Evolutionary conservation across 2,113 vertebrate species (phyloP).

Genomic region (Tautogolabrus adspersus): DNA sequence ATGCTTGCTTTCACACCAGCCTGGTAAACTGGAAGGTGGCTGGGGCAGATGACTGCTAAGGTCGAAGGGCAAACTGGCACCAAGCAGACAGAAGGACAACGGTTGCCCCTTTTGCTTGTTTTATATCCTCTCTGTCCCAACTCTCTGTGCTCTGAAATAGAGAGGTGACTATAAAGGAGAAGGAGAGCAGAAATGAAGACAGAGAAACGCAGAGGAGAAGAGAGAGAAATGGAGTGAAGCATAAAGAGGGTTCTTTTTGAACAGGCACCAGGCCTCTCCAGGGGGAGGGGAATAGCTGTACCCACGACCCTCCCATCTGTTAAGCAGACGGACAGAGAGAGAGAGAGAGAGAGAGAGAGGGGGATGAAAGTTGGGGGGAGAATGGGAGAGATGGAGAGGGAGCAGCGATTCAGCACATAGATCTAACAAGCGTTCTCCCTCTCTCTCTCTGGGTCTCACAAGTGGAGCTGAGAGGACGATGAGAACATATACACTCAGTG

Average conservation of each 20-base stretch:
- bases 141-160: conserved; percentile 40
- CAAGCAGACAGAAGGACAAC: conserved; percentile 50
- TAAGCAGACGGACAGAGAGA: conserved; percentile 81
- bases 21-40: conserved; percentile 46
- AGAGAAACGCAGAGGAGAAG: conserved; percentile 58
- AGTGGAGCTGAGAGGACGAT: conserved; percentile 83
- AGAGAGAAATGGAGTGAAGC: conserved; percentile 68
- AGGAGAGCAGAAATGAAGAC: conserved; percentile 55
- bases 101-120: conserved; percentile 52
- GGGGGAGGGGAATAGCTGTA: conserved; percentile 76
- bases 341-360: conserved; percentile 45
- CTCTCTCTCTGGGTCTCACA: conserved; percentile 69
- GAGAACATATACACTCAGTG: conserved; percentile 79
- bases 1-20: conserved; percentile 44
- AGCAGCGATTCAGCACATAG: conserved; percentile 78
- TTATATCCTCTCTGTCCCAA: conserved; percentile 35
- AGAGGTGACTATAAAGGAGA: conserved; percentile 62
- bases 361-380: conserved; percentile 60
- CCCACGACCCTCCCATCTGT: conserved; percentile 83
- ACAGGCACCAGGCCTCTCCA: conserved; percentile 83
- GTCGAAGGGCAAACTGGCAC: conserved; percentile 55
- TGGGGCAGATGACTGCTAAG: conserved; percentile 29
- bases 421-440: conserved; percentile 82
- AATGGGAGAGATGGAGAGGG: conserved; percentile 70
- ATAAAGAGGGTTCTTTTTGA: conserved; percentile 78